A percentile compares a stretch with the other conserved stretches of the same genome.
phyloP scores from a whole-genome alignment of 1,140 invertebrate genomes.

The Dendroctonus ponderosae region DNA sequence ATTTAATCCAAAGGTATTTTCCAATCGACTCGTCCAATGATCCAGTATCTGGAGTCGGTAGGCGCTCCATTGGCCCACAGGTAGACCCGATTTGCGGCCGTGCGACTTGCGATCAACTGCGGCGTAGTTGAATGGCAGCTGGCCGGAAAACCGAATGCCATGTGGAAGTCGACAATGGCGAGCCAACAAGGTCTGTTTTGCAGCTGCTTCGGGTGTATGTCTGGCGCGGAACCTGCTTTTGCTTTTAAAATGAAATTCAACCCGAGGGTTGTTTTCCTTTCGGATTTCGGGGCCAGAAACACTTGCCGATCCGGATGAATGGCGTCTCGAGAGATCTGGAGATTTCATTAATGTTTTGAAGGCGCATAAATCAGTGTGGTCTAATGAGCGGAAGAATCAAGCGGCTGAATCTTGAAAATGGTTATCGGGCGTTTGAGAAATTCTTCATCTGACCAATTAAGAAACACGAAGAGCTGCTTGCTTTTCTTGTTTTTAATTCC shows the following conservation, averaged over 20 bases:
- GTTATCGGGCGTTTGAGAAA: too few relatives aligned
- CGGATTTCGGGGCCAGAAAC: too few relatives aligned
- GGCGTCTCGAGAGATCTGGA: too few relatives aligned
- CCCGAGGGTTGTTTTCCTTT: background rate
- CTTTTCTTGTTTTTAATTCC: too few relatives aligned
- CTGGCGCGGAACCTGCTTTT: conserved; percentile 11
- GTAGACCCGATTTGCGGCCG: conserved; percentile 19
- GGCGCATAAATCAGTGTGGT: too few relatives aligned
- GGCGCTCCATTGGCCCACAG: conserved; percentile 3
- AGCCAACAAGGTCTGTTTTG: conserved; percentile 25
- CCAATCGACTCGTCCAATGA: too few relatives aligned
- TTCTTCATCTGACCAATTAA: too few relatives aligned
- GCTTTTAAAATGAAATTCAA: background rate
- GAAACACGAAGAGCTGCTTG: too few relatives aligned
- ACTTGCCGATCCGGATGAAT: too few relatives aligned
- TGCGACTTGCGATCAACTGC: conserved; percentile 21
- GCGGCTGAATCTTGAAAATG: too few relatives aligned
- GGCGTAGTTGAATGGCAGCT: conserved; percentile 20
- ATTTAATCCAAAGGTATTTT: conserved; percentile 4
- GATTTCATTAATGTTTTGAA: too few relatives aligned
- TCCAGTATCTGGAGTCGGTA: background rate
- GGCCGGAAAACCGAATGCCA: conserved; percentile 30
- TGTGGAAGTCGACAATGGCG: conserved; percentile 22
- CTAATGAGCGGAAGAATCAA: too few relatives aligned
- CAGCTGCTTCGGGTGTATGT: conserved; percentile 19